Percentiles rank a stretch among this genome's conserved stretches.
Conservation (phyloP, 2,888 invertebrate genomes). For the Eristalinus aeneus region DNA sequence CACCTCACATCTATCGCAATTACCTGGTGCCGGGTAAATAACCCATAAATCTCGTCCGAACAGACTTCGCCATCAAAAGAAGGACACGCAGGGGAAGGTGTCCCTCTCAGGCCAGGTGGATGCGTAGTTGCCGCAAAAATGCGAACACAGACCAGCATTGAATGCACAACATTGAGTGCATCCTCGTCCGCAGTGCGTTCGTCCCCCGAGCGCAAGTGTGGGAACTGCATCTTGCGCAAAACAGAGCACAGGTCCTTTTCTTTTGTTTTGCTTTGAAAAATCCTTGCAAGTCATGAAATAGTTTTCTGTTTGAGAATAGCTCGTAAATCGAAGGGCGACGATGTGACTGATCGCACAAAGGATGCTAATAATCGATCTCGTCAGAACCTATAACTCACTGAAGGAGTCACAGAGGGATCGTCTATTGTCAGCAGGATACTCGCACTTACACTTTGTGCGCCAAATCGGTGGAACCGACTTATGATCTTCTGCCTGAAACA, state of each 20-base stretch:
- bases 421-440: slow-evolving; percentile 27
- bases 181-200: background rate
- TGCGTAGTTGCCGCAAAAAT: slow-evolving; percentile 57
- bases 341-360: slow-evolving; percentile 52
- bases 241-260: slow-evolving; percentile 52
- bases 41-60: slow-evolving; percentile 64
- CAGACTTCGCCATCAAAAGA: slow-evolving; percentile 27
- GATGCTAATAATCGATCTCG: slow-evolving; percentile 65
- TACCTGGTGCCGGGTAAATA: slow-evolving; percentile 52
- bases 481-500: background rate
- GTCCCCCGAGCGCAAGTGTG: slow-evolving; percentile 55
- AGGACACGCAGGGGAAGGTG: slow-evolving; percentile 46
- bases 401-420: slow-evolving; percentile 20
- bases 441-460: slow-evolving; percentile 39
- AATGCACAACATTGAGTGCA: too few species aligned
- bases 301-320: slow-evolving; percentile 25
- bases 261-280: slow-evolving; percentile 12
- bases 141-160: slow-evolving; percentile 27
- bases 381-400: slow-evolving; percentile 58
- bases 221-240: slow-evolving; percentile 71
- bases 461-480: slow-evolving; percentile 23
- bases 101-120: slow-evolving; percentile 62
- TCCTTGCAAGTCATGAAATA: slow-evolving; percentile 44
- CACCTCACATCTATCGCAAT: slow-evolving; percentile 54
- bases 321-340: slow-evolving; percentile 51